Base-by-base conservation (phyloP, 2,888 invertebrate species). In the Stictocephala bisonia region DNA sequence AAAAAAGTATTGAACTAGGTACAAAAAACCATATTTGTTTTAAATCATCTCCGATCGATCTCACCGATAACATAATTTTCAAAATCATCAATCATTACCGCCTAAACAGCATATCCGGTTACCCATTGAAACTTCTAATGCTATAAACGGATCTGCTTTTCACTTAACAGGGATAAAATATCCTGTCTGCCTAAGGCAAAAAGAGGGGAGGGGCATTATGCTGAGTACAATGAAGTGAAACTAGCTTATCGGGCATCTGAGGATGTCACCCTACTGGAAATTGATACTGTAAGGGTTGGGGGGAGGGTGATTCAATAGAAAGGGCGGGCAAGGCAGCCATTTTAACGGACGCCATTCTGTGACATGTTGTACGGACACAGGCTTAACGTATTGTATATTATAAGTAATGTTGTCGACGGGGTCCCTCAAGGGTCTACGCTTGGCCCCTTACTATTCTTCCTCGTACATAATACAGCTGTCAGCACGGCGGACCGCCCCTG, bases 311-410 rank as follows among this genome's bases (percentile, higher is more conserved):
- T 44, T 7, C 9, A 44, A 44, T 15, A 4, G 41, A 13, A 15
- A 35, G 6, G 31, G 3, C 9, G 22, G n/a, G 22, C 9, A 3
- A n/a, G 40, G 60, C 35, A 20, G 60, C 60, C 64, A 64, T 64
- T 18, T 22, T 22, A 7, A 3, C 60, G 22, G n/a, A 2, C 40
- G 41, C 60, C 40, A 60, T 35, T 18, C 40, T 29, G 60, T 40
- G 64, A 64, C 64, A 64, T 64, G 64, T 64, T 44, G 44, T 64
- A 64, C 15, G 13, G 40, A 40, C 60, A 60, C 60, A 40, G 44
- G 64, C 41, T 64, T 64, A 64, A 64, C 64, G 64, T 64, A 64
- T 64, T 44, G n/a, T n/a, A 44, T 64, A 44, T 60, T 60, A 60
- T 35, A 58, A 60, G 60, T 60, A 60, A 44, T 44, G 44, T n/a